These are phyloP conservation scores for Phortica okadai DNA, from an alignment of 2,888 invertebrate genomes.

Conservation along the genomic window DNA sequence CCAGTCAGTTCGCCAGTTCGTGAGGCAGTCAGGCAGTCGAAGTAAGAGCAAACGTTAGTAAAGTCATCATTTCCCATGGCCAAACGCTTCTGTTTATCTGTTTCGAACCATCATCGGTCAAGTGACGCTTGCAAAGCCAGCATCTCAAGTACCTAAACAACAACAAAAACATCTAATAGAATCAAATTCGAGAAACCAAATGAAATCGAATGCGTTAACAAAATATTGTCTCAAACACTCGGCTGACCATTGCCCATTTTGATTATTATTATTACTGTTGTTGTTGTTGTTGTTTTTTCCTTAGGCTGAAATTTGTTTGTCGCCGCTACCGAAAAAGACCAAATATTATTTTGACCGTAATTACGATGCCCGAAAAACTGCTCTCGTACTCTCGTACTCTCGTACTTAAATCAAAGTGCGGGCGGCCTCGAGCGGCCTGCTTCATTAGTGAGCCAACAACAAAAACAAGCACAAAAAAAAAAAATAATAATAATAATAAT, in stretches of 20 bases:
- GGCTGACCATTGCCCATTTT: no score
- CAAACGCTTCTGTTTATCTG: not conserved
- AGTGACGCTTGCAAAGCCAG: not conserved
- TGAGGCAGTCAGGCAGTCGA: not conserved
- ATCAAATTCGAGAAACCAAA: not conserved
- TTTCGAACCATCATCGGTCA: not conserved
- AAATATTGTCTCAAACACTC: no score
- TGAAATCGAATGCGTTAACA: not conserved
- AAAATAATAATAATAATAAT: not conserved
- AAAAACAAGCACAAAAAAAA: not conserved
- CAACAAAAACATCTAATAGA: not conserved
- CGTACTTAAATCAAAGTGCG: not conserved
- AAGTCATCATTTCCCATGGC: not conserved
- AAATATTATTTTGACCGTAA: conserved; percentile 74
- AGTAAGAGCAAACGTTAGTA: no score
- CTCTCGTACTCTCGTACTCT: no score
- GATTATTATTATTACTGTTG: no score
- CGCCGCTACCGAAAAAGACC: conserved; percentile 49
- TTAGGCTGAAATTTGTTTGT: conserved; percentile 54
- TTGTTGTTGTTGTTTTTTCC: conserved; percentile 41
- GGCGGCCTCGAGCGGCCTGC: not conserved
- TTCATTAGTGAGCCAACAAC: conserved; percentile 33
- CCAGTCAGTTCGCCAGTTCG: conserved; percentile 4
- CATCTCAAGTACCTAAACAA: not conserved
- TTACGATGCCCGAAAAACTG: conserved; percentile 51